Evolutionary conservation across 2,888 invertebrate genomes (phyloP), one percentile per base, ranked within the genome.

Genomic region (Alsophila aescularia): DNA sequence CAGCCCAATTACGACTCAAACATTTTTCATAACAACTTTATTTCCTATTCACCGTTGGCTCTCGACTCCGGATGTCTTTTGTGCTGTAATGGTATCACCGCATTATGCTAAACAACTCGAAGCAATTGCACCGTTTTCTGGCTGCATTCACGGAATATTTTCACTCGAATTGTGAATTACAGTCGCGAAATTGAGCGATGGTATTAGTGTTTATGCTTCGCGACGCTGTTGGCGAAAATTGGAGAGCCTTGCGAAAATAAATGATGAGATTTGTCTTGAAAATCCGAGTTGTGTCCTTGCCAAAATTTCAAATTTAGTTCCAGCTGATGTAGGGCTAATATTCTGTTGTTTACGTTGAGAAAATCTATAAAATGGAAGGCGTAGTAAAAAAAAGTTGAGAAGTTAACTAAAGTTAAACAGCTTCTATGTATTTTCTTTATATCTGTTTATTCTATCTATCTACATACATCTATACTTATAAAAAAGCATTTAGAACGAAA

Each of bases 41-140:
- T 48, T 39, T 54, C 36, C 40, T 57, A 64, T 59, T 61, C 53
- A 55, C 44, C 14, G 16, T 37, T 24, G 42, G 48, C 58, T 48
- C 58, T 56, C 47, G 60, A 55, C 52, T 44, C 16, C 56, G 64
- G 61, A 63, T 50, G 73, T 79, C 82, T 83, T 82, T 84, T 85
- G 80, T 85, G 77, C 60, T 54, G 48, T 79, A 84, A 84, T 83
- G 79, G 74, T 79, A 87, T 87, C 81, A 80, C 82, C 79, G 79
- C 85, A 86, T 88, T 89, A 89, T 88, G 87, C 86, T 85, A 89
- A 87, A 81, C 81, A 81, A 80, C 74, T 77, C 66, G 70, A 63
- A 73, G 83, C 85, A 84, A 87, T 87, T 85, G 84, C 85, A 81
- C 61, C 72, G 75, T 67, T 62, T 66, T 64, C 67, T 79, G 57